A percentile compares a stretch with the other conserved stretches of the same genome.
phyloP scores from a whole-genome alignment of 2,888 invertebrate species.

The Aethes cnicana region DNA sequence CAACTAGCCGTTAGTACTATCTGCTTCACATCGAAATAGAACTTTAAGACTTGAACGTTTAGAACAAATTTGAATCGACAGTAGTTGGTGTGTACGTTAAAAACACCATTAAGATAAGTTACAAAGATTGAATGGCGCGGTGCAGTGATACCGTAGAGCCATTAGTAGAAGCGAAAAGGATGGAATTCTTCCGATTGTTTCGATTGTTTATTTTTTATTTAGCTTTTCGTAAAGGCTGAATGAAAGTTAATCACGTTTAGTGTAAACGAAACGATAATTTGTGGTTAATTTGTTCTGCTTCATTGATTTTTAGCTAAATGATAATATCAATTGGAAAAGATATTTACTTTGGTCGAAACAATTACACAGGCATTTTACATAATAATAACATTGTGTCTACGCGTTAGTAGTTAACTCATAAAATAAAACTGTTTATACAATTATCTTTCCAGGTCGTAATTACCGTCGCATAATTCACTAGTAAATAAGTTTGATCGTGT shows the following conservation, averaged over 20 bases:
- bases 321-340: background rate
- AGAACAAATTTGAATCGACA: slow-evolving; percentile 32
- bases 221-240: slow-evolving; percentile 36
- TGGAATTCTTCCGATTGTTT: slow-evolving; percentile 61
- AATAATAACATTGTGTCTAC: no score
- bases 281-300: background rate
- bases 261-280: background rate
- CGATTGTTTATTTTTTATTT: slow-evolving; percentile 46
- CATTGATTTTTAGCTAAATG: background rate
- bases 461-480: background rate
- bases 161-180: slow-evolving; percentile 69
- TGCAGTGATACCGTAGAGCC: slow-evolving; percentile 65
- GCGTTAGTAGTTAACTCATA: no score
- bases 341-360: no score
- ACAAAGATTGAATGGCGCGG: slow-evolving; percentile 73
- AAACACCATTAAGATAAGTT: slow-evolving; percentile 45
- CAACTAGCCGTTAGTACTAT: slow-evolving; percentile 42
- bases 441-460: background rate
- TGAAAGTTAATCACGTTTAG: background rate
- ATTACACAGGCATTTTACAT: no score
- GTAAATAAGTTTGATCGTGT: background rate
- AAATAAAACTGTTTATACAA: no score
- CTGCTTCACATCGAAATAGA: slow-evolving; percentile 35
- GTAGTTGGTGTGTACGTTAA: slow-evolving; percentile 32
- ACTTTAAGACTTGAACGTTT: slow-evolving; percentile 33